Conservation (phyloP, 1,140 invertebrate species). For the Scaptomyza hsui region DNA sequence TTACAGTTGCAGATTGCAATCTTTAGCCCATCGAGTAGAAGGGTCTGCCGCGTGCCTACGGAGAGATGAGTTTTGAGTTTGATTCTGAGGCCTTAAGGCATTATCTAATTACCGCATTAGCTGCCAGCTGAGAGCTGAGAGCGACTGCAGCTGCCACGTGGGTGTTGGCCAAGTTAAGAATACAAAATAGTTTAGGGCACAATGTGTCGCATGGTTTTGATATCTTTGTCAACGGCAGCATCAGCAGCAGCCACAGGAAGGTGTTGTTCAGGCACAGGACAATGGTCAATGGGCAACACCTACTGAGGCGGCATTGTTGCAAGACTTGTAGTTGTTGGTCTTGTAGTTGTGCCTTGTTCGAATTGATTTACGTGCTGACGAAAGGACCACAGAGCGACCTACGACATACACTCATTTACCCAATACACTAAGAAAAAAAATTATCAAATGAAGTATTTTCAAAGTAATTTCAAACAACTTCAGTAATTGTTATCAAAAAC, state of each 20-base stretch:
- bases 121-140: slow-evolving; percentile 9
- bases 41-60: slow-evolving; percentile 56
- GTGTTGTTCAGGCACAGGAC: slow-evolving; percentile 34
- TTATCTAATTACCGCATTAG: slow-evolving; percentile 78
- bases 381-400: slow-evolving; percentile 51
- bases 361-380: slow-evolving; percentile 73
- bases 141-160: slow-evolving; percentile 30
- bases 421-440: slow-evolving; percentile 1
- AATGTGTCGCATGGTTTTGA: slow-evolving; percentile 47
- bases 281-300: slow-evolving; percentile 70
- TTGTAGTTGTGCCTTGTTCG: slow-evolving; percentile 11
- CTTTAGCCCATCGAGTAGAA: slow-evolving; percentile 32
- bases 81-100: slow-evolving; percentile 41
- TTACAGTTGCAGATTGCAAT: slow-evolving; percentile 71
- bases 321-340: slow-evolving; percentile 1
- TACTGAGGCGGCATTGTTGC: slow-evolving; percentile 43
- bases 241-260: slow-evolving; percentile 39
- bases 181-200: slow-evolving; percentile 57
- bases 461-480: too few relatives aligned
- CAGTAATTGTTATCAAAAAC: too few relatives aligned
- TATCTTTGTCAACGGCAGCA: slow-evolving; percentile 69
- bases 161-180: slow-evolving; percentile 35
- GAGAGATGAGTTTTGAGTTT: neutral
- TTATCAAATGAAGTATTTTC: too few relatives aligned
- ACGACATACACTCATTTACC: slow-evolving; percentile 7